Percentiles rank a stretch among this genome's conserved stretches.
Evolutionary conservation across 2,797 vertebrate species (phyloP).

Genomic region (Sebastes paucispinis): DNA sequence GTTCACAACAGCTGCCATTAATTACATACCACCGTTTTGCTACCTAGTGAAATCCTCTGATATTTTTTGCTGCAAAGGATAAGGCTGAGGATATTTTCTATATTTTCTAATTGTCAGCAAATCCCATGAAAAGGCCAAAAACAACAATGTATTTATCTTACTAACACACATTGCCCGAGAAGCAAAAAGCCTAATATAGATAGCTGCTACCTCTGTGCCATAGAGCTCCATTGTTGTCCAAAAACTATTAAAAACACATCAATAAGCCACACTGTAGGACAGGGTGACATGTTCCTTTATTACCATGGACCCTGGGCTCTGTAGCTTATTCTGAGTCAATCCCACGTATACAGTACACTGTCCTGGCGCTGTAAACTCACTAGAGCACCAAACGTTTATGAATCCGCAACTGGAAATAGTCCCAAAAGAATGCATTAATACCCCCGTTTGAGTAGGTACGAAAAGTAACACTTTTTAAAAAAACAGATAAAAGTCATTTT

Average conservation of each 20-base stretch:
- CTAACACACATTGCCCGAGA: neutral
- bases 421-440: neutral
- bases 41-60: neutral
- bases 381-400: neutral
- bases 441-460: neutral
- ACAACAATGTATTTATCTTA: neutral
- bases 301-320: neutral
- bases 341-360: neutral
- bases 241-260: neutral
- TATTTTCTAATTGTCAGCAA: neutral
- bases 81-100: neutral
- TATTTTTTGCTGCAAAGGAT: neutral
- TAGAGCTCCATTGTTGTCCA: neutral
- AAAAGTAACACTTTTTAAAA: too few species aligned
- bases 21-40: neutral
- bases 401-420: neutral
- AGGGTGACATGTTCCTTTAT: neutral
- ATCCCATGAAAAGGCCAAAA: neutral
- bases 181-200: neutral
- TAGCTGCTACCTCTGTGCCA: neutral
- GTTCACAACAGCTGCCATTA: neutral
- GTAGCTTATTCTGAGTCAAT: neutral
- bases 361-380: neutral
- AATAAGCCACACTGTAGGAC: neutral
- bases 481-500: too few species aligned